Conservation (phyloP, 2,888 invertebrate genomes). For the Leptarthrus brevirostris region DNA sequence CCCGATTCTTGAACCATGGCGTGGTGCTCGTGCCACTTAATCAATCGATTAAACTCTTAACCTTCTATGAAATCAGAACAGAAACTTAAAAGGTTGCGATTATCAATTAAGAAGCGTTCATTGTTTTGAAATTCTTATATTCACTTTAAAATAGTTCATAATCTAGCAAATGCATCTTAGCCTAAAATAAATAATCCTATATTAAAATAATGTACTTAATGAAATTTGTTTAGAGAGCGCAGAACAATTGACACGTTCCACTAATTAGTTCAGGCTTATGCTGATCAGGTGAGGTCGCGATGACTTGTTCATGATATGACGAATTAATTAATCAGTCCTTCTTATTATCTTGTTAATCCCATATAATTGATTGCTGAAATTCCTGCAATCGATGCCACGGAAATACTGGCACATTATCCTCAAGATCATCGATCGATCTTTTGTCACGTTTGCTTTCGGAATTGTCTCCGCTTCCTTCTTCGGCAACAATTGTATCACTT, state of each 20-base stretch:
- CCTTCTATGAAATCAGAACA: too few relatives aligned
- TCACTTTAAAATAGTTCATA: constrained; percentile 42
- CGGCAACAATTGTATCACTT: constrained; percentile 63
- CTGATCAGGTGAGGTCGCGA: constrained; percentile 38
- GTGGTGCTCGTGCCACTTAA: too few relatives aligned
- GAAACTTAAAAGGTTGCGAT: too few relatives aligned
- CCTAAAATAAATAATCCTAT: constrained; percentile 43
- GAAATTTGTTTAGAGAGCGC: constrained; percentile 40
- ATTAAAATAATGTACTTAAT: constrained; percentile 43
- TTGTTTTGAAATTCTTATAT: constrained; percentile 26
- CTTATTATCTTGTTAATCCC: constrained; percentile 69
- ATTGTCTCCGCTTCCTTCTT: constrained; percentile 52
- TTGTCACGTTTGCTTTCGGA: constrained; percentile 55
- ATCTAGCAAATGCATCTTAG: constrained; percentile 67
- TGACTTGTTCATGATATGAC: constrained; percentile 46
- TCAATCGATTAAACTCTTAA: too few relatives aligned
- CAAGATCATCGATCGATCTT: constrained; percentile 58
- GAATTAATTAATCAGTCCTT: constrained; percentile 56
- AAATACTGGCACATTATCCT: constrained; percentile 73
- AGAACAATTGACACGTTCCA: constrained; percentile 1
- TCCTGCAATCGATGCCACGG: constrained; percentile 84
- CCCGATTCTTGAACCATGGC: too few relatives aligned
- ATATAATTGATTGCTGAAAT: constrained; percentile 75
- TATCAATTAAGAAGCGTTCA: too few relatives aligned
- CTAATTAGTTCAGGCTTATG: constrained; percentile 28